Base-by-base conservation (phyloP, 1,140 invertebrate species). In the Nasonia giraulti region DNA sequence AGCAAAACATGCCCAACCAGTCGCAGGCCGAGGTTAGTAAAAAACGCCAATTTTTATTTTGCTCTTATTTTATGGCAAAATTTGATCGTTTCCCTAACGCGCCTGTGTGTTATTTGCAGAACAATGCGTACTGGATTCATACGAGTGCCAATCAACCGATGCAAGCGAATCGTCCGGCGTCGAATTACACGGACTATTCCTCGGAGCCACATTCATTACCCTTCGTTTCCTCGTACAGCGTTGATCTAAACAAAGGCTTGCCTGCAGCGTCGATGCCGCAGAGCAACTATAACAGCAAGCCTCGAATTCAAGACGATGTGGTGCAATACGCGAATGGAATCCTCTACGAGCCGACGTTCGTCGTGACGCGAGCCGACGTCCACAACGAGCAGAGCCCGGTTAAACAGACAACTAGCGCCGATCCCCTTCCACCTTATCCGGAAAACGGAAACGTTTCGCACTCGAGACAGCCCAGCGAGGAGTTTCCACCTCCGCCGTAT, bases 281-380 rank as follows among this genome's bases (percentile, higher is more conserved):
- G 79, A 88, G 86, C 73, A 89, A 80, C 73, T 91, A 90, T 73
- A 90, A 88, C 27, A 90, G 82, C 77, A 91, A 91, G 69, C 91
- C 91, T n/a, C 90, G 90, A 50, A 92, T 93, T 40, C 91, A 93
- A 78, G 93, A 93, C 31, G 94, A 94, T 40, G 91, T 93, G 44
- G 92, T 94, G 3, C 93, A 93, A 76, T 94, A 94, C 82, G 93
- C 94, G 6, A 94, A 94, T 87, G 93, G 94, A 2, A 93, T 93
- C 80, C 88, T 93, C 2, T 92, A 92, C 66, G 90, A 93, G 47
- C 91, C 92, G 6, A 93, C 91, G 0, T 92, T 91, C 37, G 95
- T 97, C 10, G 95, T 97, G 0, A 97, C 96, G 2, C 95, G 95
- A 87, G 97, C 96, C 11, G 96, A 97, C 92, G 95, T 97, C 37